These are phyloP conservation scores for Bursaphelenchus mucronatus DNA, from an alignment of 1,140 invertebrate genomes.

Conservation along the genomic window DNA sequence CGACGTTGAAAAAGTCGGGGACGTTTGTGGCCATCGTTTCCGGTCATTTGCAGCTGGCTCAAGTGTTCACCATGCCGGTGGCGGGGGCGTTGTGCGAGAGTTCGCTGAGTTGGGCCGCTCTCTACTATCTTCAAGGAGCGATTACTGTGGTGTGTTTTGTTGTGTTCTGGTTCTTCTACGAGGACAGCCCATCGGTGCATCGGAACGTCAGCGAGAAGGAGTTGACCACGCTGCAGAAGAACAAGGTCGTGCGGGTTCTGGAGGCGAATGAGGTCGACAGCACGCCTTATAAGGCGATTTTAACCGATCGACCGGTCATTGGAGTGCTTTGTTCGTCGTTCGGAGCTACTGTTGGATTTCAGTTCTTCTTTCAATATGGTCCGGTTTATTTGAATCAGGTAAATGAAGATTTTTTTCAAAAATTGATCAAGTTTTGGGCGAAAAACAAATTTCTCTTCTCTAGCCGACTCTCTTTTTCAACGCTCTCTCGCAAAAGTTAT, in stretches of 20 bases:
- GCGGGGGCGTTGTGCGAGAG: conserved; percentile 41
- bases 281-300: conserved; percentile 42
- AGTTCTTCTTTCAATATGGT: conserved; percentile 40
- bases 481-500: too few relatives aligned
- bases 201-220: conserved; percentile 31
- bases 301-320: conserved; percentile 32
- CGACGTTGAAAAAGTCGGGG: conserved; percentile 5
- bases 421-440: too few relatives aligned
- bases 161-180: conserved; percentile 46
- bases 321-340: conserved; percentile 33
- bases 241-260: neutral
- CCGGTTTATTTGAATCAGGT: conserved; percentile 47
- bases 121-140: conserved; percentile 45
- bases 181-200: conserved; percentile 34
- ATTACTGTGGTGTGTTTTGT: conserved; percentile 34
- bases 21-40: conserved; percentile 6
- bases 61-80: conserved; percentile 47
- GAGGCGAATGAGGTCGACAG: conserved; percentile 14
- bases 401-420: neutral
- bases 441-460: too few relatives aligned
- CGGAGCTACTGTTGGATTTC: conserved; percentile 42
- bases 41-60: conserved; percentile 23
- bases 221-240: conserved; percentile 25
- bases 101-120: conserved; percentile 32
- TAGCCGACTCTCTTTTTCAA: too few relatives aligned